These are phyloP conservation scores for Pterobdella sp. DNA, from an alignment of 2,888 invertebrate species.

Conservation along the genomic window DNA sequence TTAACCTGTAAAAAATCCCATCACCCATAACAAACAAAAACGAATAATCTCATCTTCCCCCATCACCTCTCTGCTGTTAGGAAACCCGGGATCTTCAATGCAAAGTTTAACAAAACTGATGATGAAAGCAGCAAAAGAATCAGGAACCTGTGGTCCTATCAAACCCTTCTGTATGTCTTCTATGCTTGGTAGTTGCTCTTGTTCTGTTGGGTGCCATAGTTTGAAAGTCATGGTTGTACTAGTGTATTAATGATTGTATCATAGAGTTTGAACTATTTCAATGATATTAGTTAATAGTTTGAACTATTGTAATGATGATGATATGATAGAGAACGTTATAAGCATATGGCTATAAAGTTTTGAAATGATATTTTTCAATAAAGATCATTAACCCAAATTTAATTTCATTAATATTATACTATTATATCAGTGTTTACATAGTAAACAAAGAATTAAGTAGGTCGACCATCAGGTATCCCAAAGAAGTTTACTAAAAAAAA, in stretches of 20 bases:
- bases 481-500: too few species aligned
- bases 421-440: too few species aligned
- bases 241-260: neutral
- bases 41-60: neutral
- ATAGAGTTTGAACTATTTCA: neutral
- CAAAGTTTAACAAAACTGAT: slow-evolving; percentile 82
- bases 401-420: too few species aligned
- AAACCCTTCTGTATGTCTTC: slow-evolving; percentile 78
- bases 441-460: too few species aligned
- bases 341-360: too few species aligned
- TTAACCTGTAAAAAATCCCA: too few species aligned
- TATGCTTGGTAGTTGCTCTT: slow-evolving; percentile 62
- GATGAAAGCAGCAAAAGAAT: slow-evolving; percentile 71
- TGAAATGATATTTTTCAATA: too few species aligned
- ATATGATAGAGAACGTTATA: too few species aligned
- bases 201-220: slow-evolving; percentile 31
- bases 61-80: slow-evolving; percentile 53
- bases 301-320: neutral
- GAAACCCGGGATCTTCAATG: slow-evolving; percentile 70
- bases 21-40: neutral
- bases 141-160: slow-evolving; percentile 70
- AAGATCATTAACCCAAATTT: too few species aligned
- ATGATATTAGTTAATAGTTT: neutral
- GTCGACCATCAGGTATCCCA: too few species aligned
- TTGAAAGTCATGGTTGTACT: too few species aligned